Base-by-base conservation (phyloP, 2,888 invertebrate species). In the Tuta absoluta region DNA sequence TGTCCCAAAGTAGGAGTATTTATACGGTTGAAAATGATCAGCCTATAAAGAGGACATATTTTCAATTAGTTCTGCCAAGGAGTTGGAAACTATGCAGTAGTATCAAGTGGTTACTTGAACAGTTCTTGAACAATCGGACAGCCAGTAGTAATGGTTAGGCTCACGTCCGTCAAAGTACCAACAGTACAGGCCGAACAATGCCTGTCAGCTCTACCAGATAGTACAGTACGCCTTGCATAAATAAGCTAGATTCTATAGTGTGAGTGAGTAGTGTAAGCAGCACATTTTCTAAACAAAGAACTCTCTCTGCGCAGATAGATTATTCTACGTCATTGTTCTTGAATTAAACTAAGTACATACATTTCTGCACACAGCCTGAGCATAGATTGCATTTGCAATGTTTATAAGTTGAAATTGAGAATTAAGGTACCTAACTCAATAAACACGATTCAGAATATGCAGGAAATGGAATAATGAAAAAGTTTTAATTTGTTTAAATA, bases 401-500 rank as follows among this genome's bases (percentile, higher is more conserved):
- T 71, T 72, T 68, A 72, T 68, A 74, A 56, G 72, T 71, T 71
- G 71, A 72, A 74, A 78, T 78, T 75, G 49, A 14, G 33, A 53
- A 62, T 14, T 75, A 73, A 67, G 74, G 72, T 69, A 79, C 33
- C 33, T 33, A 82, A 81, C 81, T 80, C 77, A 80, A 85, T 86
- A 78, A 80, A 82, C 80, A 81, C 76, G 78, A 82, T 84, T 80
- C 81, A 80, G 78, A 85, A 83, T 81, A 81, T 81, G 79, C 78
- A 75, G 75, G 79, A 84, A 84, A 84, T 81, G 76, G 78, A 74
- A 81, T 82, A 81, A 85, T 84, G 85, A 80, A 86, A 87, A 91
- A 90, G 85, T 91, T 90, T 89, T 87, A 89, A 90, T 91, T 91
- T 87, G 87, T 87, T 90, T 87, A 89, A 89, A 90, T 87, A 90